Base-by-base conservation (phyloP, 1,140 invertebrate genomes). In the Himalopsyche phryganea region DNA sequence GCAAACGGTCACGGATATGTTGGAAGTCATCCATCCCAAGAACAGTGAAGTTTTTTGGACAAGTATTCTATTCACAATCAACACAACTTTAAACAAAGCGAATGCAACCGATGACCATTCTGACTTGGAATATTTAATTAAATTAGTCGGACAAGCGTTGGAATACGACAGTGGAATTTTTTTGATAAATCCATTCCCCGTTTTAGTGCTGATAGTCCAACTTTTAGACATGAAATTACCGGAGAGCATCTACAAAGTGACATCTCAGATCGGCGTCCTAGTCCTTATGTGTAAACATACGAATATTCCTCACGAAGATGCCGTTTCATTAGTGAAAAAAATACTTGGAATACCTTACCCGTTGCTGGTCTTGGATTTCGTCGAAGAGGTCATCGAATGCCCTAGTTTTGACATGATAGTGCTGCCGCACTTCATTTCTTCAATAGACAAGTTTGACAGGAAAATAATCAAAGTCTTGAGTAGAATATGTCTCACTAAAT, bases 341-440 rank as follows among this genome's bases (percentile, higher is more conserved):
- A 67, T 86, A 7, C 66, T 89, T 4, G 73, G 71, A 7, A 68
- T 84, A 0, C 72, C 77, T 50, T 71, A 81, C 65, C 71, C 73
- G 56, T 68, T 77, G 17, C 76, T 87, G 9, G 75, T 86, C 6
- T 73, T 85, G 10, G 73, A 78, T 38, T 83, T 88, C 65, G 79
- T 90, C 1, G 78, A 84, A 64, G 81, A 83, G 69, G 74, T 88
- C 1, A 77, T 84, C 20, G 68, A 79, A 42, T 87, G 85, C 69
- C 76, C 83, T 5, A 82, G 83, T 41, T 91, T 92, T 71, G 88
- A 90, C 69, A 76, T 84, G 44, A 73, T 89, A 44, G 79, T 93
- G 50, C 69, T 93, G 48, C 87, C 90, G 0, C 74, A 80, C 33
- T 80, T 90, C 32, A 65, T 91, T 10, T 75, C 79, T 9, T 83